Percentiles rank a stretch among this genome's conserved stretches.
Evolutionary conservation across 2,113 vertebrate species (phyloP).

Genomic region (Sclerurus mexicanus): DNA sequence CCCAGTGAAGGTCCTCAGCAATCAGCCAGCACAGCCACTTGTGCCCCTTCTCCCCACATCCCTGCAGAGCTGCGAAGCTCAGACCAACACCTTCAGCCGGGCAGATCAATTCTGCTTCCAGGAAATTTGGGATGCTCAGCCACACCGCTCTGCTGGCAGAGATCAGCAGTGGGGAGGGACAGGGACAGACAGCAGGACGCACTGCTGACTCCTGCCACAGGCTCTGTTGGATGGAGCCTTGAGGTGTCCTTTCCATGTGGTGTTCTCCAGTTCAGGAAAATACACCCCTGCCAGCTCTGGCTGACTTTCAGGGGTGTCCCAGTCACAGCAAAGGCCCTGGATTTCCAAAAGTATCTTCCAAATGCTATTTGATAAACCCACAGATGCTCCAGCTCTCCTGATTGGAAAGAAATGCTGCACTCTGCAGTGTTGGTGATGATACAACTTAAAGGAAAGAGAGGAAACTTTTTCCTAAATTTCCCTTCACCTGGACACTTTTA

Average conservation of each 20-base stretch:
- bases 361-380: rapidly evolving
- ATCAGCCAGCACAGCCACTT: not conserved
- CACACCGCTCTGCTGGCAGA: not conserved
- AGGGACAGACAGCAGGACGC: not conserved
- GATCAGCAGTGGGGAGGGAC: not conserved
- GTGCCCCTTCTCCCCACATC: not conserved
- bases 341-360: not conserved
- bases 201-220: not conserved
- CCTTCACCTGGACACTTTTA: not conserved
- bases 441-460: not conserved
- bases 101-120: not conserved
- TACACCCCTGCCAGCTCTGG: not conserved
- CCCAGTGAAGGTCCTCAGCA: not conserved
- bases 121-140: not conserved
- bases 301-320: not conserved
- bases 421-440: not conserved
- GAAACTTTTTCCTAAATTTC: not conserved
- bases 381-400: not conserved
- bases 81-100: not conserved
- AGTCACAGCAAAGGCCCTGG: not conserved
- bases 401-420: not conserved
- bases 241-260: not conserved
- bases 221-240: not conserved
- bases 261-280: not conserved
- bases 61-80: not conserved